These are phyloP conservation scores for Apogon hyalosoma DNA, from an alignment of 2,797 vertebrate species.

Conservation along the genomic window DNA sequence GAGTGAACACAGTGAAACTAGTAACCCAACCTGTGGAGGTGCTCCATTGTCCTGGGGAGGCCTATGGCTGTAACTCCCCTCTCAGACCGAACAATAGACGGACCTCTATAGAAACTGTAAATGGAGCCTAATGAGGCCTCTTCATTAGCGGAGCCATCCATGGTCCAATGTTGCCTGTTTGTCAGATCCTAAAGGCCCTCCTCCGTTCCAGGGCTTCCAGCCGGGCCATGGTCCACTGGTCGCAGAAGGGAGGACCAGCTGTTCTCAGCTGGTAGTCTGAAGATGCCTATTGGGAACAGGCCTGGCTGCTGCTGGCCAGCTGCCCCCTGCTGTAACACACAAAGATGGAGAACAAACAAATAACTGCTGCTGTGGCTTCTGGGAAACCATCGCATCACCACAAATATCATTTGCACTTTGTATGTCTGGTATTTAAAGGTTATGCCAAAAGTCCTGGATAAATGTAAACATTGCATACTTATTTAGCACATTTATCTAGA, in stretches of 20 bases:
- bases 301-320: slow-evolving; percentile 82
- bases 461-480: neutral
- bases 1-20: slow-evolving; percentile 27
- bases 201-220: slow-evolving; percentile 65
- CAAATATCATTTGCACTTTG: slow-evolving; percentile 12
- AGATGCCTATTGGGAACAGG: slow-evolving; percentile 79
- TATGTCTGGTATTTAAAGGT: neutral
- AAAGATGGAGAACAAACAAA: slow-evolving; percentile 78
- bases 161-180: slow-evolving; percentile 63
- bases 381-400: slow-evolving; percentile 43
- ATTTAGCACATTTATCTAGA: neutral
- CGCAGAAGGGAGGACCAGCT: slow-evolving; percentile 84
- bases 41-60: slow-evolving; percentile 51
- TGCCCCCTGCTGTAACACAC: slow-evolving; percentile 75
- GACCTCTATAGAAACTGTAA: slow-evolving; percentile 73
- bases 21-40: slow-evolving; percentile 60
- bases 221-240: slow-evolving; percentile 69
- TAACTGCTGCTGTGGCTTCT: slow-evolving; percentile 46
- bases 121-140: slow-evolving; percentile 77
- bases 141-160: slow-evolving; percentile 71
- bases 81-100: slow-evolving; percentile 56
- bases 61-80: slow-evolving; percentile 35
- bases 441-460: neutral
- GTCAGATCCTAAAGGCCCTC: slow-evolving; percentile 58
- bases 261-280: slow-evolving; percentile 87